Conservation (phyloP, 2,888 invertebrate species). For the Crematogaster levior region DNA sequence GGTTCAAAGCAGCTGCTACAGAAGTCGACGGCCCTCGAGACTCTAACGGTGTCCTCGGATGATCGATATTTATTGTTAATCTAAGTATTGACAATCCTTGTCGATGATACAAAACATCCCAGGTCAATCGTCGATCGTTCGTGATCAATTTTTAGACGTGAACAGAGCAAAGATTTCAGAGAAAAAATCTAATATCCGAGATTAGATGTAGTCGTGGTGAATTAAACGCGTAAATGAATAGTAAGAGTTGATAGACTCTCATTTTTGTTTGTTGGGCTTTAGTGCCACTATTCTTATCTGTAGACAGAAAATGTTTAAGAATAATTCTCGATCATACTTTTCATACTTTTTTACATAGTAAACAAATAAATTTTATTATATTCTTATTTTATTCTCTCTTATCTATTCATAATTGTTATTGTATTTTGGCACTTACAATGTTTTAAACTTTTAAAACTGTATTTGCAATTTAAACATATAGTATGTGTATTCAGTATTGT, state of each 20-base stretch:
- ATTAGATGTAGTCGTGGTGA: not conserved
- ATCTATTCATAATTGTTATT: not conserved
- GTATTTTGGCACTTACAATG: not conserved
- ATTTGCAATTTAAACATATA: not conserved
- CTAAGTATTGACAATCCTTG: slow-evolving; percentile 20
- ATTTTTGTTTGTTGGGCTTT: not conserved
- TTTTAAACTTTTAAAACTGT: not conserved
- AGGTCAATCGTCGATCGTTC: not conserved
- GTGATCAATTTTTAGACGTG: not conserved
- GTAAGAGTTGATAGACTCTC: not conserved
- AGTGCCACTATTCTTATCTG: not conserved
- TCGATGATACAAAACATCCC: not conserved
- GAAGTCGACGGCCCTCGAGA: slow-evolving; percentile 20
- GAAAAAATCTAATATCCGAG: not conserved
- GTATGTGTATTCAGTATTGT: not conserved
- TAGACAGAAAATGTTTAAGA: not conserved
- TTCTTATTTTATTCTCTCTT: not conserved
- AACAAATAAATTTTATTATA: not conserved
- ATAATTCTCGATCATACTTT: not conserved
- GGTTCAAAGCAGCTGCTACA: slow-evolving; percentile 10
- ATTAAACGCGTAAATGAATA: not conserved
- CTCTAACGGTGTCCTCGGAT: not conserved
- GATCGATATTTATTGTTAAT: slow-evolving; percentile 48
- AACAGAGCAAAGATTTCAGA: not conserved
- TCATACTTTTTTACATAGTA: too few species aligned